Conservation (phyloP, 2,113 vertebrate species). For the Calonectris borealis region DNA sequence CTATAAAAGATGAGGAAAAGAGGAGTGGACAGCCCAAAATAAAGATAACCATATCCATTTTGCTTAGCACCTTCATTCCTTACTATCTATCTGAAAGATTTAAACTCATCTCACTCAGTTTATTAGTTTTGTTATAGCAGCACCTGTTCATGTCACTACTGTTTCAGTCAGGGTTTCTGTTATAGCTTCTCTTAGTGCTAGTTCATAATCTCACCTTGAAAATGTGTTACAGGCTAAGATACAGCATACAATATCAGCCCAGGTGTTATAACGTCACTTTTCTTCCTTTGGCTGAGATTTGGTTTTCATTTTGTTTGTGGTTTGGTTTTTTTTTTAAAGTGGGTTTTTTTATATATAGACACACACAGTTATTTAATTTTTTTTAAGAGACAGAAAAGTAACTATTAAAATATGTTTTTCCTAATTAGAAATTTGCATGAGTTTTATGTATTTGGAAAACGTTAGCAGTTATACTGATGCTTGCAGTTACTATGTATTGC, state of each 20-base stretch:
- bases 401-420: not conserved
- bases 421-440: not conserved
- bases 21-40: not conserved
- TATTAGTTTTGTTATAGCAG: not conserved
- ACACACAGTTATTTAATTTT: not conserved
- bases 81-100: not conserved
- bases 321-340: not conserved
- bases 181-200: not conserved
- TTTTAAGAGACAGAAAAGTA: not conserved
- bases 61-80: not conserved
- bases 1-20: not conserved
- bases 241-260: not conserved
- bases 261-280: not conserved
- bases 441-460: not conserved
- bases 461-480: not conserved
- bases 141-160: not conserved
- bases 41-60: not conserved
- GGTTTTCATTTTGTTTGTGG: not conserved
- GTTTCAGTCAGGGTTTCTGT: not conserved
- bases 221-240: not conserved
- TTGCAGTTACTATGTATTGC: not conserved
- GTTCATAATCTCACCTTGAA: not conserved
- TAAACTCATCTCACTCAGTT: not conserved
- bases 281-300: not conserved
- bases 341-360: not conserved